Base-by-base conservation (phyloP, 2,113 vertebrate genomes). In the Aldabrachelys gigantea region DNA sequence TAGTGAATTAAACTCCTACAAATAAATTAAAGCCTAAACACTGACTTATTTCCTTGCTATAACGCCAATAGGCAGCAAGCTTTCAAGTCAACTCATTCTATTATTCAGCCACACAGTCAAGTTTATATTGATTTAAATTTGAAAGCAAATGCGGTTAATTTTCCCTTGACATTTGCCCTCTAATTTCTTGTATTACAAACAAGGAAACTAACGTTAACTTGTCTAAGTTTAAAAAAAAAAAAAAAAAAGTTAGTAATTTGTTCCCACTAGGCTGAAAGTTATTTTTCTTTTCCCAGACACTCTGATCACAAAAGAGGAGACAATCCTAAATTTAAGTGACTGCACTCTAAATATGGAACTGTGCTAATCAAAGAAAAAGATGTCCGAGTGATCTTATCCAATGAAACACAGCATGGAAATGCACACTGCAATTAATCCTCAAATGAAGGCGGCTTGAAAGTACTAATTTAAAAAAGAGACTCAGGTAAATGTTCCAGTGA, bases 401-500 rank as follows among this genome's bases (percentile, higher is more conserved):
- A 47, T 24, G 14, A 59, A 57, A 72, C 62, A n/a, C 19, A 82
- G 10, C 22, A 27, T 82, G 81, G 27, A 44, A 80, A 54, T 0
- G 0, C 47, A 59, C 25, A 27, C 57, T 25, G 3, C 11, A 89
- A 3, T 8, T 49, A 35, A 72, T 2, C 56, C 35, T 11, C 62
- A 69, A 16, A 14, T 5, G 13, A 27, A 90, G 83, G 1, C 81
- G 24, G 65, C 27, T 85, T 38, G 47, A 56, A 94, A 80, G 5
- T 72, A 14, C 72, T 41, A 3, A 27, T 41, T 57, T 82, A 29
- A 82, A 25, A 72, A 5, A 44, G 81, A 41, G 54, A 57, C 38
- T 82, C 24, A 41, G 81, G 53, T 24, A 8, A 0, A 10, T 29
- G 2, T 2, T 27, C 41, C 44, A 10, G 0, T 16, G 19, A 41